These are phyloP conservation scores for Antigone vipio DNA, from an alignment of 2,113 vertebrate species.

Conservation along the genomic window DNA sequence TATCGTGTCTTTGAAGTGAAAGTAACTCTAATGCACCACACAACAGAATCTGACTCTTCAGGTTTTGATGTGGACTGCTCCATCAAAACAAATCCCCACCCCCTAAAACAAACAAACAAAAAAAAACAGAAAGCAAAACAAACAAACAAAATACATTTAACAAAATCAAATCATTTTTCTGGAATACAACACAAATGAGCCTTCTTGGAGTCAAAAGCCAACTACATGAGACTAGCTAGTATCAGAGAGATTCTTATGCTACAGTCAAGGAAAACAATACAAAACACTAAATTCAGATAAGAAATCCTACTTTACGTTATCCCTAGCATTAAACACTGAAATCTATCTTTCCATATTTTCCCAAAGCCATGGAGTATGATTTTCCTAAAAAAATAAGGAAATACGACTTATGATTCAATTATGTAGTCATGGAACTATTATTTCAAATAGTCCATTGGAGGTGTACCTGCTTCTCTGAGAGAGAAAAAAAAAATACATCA, in stretches of 20 bases:
- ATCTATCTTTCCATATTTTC: not conserved
- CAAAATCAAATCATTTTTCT: not conserved
- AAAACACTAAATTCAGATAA: not conserved
- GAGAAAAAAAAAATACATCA: not conserved
- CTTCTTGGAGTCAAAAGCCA: not conserved
- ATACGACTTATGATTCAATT: not conserved
- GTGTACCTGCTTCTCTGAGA: not conserved
- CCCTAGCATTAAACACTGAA: not conserved
- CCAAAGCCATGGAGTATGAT: not conserved
- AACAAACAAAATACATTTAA: not conserved
- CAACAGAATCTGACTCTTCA: not conserved
- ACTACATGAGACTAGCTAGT: not conserved
- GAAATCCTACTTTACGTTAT: not conserved
- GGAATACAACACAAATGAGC: not conserved
- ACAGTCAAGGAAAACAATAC: not conserved
- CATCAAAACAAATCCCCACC: not conserved
- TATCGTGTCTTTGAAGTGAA: not conserved
- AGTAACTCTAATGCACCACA: not conserved
- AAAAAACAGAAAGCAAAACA: not conserved
- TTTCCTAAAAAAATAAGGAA: not conserved
- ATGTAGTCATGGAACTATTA: not conserved
- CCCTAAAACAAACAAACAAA: not conserved
- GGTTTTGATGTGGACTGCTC: not conserved
- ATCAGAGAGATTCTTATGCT: not conserved
- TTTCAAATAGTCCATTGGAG: not conserved